Evolutionary conservation across 2,113 vertebrate species (phyloP).

Genomic region (Mixornis gularis): DNA sequence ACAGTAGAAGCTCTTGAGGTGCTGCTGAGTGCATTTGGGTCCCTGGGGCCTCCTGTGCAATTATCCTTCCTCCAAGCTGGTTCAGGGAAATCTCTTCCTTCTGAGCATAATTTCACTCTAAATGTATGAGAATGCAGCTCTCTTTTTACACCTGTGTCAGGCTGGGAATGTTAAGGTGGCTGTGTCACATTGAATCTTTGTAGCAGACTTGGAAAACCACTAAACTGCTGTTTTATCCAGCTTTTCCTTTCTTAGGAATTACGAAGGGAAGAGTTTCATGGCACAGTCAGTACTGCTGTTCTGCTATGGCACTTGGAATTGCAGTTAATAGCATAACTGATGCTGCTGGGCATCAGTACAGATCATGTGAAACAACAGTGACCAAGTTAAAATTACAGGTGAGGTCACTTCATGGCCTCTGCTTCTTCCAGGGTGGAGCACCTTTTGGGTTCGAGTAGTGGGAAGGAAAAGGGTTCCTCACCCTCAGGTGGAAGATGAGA

Average conservation of each 20-base stretch:
- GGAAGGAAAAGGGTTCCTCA: neutral
- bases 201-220: neutral
- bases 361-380: neutral
- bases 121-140: neutral
- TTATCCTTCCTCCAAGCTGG: neutral
- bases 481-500: neutral
- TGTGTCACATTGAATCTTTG: accelerated
- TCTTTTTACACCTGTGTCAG: neutral
- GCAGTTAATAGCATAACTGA: neutral
- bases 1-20: neutral
- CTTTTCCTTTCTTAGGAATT: neutral
- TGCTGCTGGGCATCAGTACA: neutral
- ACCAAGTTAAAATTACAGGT: neutral
- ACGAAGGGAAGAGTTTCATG: neutral
- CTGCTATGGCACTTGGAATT: accelerated
- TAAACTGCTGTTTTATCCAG: neutral
- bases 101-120: neutral
- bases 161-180: neutral
- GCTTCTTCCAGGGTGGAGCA: neutral
- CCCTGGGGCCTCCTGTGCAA: neutral
- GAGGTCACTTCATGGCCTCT: neutral
- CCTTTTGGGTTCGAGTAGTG: neutral
- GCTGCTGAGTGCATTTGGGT: neutral
- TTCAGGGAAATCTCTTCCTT: neutral
- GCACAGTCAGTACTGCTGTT: neutral